Percentiles rank a stretch among this genome's conserved stretches.
phyloP scores from a whole-genome alignment of 1,140 invertebrate genomes.

The Orchesella cincta region DNA sequence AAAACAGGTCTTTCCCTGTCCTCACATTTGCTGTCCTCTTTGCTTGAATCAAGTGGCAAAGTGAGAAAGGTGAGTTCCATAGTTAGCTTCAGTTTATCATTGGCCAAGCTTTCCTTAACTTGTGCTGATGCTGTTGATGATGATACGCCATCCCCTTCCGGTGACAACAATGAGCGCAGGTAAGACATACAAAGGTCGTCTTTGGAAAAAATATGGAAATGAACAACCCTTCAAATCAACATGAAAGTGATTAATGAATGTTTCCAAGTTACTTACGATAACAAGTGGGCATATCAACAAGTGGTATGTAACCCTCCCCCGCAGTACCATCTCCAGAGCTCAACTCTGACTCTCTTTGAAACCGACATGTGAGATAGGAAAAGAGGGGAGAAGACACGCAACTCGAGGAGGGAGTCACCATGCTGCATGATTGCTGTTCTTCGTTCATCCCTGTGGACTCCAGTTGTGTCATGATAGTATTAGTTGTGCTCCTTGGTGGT shows the following conservation, averaged over 20 bases:
- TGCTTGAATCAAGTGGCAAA: not conserved
- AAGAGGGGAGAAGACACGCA: not conserved
- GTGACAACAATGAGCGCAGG: too few relatives aligned
- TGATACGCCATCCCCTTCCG: not conserved
- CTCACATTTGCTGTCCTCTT: not conserved
- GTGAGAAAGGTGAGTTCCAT: slow-evolving; percentile 22
- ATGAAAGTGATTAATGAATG: not conserved
- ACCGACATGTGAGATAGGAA: not conserved
- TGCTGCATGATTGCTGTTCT: not conserved
- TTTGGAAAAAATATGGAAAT: not conserved
- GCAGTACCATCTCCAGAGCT: not conserved
- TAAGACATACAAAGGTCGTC: not conserved
- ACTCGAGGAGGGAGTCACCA: not conserved
- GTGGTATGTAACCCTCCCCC: not conserved
- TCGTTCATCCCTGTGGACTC: not conserved
- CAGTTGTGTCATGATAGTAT: not conserved
- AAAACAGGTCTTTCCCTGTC: too few relatives aligned
- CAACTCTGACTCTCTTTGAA: not conserved
- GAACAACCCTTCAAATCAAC: not conserved
- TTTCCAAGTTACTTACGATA: not conserved
- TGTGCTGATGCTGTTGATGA: too few relatives aligned
- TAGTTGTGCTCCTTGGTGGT: not conserved
- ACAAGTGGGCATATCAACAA: slow-evolving; percentile 4
- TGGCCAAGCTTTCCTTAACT: too few relatives aligned
- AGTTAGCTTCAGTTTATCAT: not conserved